These are phyloP conservation scores for Rhinogobio ventralis DNA, from an alignment of 2,797 vertebrate genomes.

Conservation along the genomic window DNA sequence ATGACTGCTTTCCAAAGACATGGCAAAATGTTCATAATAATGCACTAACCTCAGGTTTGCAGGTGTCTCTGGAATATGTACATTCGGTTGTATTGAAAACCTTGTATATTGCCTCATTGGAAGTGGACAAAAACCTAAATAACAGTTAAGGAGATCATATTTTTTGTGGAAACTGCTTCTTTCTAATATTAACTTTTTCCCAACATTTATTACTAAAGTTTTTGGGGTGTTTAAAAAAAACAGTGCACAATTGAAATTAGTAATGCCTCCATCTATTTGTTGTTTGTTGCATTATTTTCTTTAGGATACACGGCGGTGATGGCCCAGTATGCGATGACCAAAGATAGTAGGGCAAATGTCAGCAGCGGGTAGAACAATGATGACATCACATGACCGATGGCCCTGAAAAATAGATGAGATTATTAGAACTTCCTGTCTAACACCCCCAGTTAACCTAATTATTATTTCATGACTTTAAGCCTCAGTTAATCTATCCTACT, in stretches of 20 bases:
- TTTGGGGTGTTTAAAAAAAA: background rate
- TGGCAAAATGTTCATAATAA: background rate
- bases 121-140: conserved; percentile 92
- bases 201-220: background rate
- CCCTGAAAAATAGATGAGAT: conserved; percentile 74
- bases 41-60: conserved; percentile 83
- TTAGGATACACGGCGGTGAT: conserved; percentile 94
- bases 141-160: conserved; percentile 74
- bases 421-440: conserved; percentile 19
- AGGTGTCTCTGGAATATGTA: conserved; percentile 74
- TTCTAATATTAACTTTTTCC: background rate
- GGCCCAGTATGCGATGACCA: conserved; percentile 95
- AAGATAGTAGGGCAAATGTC: conserved; percentile 88
- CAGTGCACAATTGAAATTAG: background rate
- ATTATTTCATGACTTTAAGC: conserved; percentile 10
- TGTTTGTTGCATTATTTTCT: background rate
- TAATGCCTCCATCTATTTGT: background rate
- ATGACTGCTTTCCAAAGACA: background rate
- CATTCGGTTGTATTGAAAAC: conserved; percentile 84
- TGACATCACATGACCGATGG: conserved; percentile 89
- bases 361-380: conserved; percentile 90
- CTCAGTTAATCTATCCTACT: background rate
- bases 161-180: background rate
- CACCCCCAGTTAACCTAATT: conserved; percentile 1
- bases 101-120: conserved; percentile 90